Evolutionary conservation across 2,113 vertebrate species (phyloP).

Genomic region (Nibea albiflora): DNA sequence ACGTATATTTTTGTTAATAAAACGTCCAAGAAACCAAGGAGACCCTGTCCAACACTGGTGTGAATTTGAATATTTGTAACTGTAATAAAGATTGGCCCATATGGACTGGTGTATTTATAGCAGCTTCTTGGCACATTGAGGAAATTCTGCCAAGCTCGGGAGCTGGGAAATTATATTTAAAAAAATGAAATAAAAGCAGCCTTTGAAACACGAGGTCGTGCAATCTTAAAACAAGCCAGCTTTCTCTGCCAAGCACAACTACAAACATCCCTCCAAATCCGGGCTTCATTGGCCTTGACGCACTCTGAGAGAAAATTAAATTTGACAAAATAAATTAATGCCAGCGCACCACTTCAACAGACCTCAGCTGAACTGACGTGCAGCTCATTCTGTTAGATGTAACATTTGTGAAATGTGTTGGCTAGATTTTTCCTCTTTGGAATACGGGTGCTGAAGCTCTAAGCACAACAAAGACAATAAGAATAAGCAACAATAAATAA

Average conservation of each 20-base stretch:
- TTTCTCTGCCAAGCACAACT: slow-evolving; percentile 67
- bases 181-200: slow-evolving; percentile 55
- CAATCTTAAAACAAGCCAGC: slow-evolving; percentile 35
- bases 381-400: slow-evolving; percentile 15
- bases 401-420: slow-evolving; percentile 5
- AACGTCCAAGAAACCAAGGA: not conserved
- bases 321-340: slow-evolving; percentile 80
- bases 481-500: not conserved
- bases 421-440: not conserved
- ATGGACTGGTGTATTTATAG: slow-evolving; percentile 33
- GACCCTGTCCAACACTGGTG: not conserved
- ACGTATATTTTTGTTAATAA: not conserved
- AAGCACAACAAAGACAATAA: not conserved
- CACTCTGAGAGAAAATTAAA: slow-evolving; percentile 69
- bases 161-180: slow-evolving; percentile 40
- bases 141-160: slow-evolving; percentile 30
- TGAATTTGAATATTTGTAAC: not conserved
- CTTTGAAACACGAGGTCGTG: slow-evolving; percentile 62
- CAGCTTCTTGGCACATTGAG: slow-evolving; percentile 17
- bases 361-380: slow-evolving; percentile 41
- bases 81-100: not conserved
- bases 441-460: not conserved
- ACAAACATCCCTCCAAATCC: slow-evolving; percentile 63
- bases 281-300: slow-evolving; percentile 59
- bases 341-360: slow-evolving; percentile 47